These are phyloP conservation scores for Mactra quadrangularis DNA, from an alignment of 1,140 invertebrate genomes.

Conservation along the genomic window DNA sequence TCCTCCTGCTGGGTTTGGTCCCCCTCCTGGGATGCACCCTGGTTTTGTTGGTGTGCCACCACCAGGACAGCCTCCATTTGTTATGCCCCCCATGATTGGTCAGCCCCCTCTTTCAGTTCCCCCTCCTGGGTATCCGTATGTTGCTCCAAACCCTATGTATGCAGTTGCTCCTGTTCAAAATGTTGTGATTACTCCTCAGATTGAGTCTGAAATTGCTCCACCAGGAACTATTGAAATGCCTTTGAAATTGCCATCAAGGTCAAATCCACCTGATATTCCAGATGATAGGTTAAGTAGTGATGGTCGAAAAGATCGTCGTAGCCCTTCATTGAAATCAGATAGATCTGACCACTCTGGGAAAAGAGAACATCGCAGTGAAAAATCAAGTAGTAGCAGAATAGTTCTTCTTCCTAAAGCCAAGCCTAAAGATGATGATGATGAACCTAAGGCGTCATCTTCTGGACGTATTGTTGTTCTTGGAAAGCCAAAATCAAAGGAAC, in stretches of 20 bases:
- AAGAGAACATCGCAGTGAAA: slow-evolving; percentile 22
- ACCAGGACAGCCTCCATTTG: slow-evolving; percentile 24
- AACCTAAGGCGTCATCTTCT: slow-evolving; percentile 6
- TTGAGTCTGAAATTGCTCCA: slow-evolving; percentile 36
- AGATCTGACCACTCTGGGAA: slow-evolving; percentile 14
- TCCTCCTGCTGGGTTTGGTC: slow-evolving; percentile 27
- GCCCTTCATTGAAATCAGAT: not conserved
- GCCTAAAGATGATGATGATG: slow-evolving; percentile 17
- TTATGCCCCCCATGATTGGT: slow-evolving; percentile 3
- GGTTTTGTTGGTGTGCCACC: slow-evolving; percentile 31
- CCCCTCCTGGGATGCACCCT: not conserved
- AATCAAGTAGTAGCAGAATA: slow-evolving; percentile 33
- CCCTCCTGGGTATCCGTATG: not conserved
- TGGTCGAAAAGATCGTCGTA: slow-evolving; percentile 29
- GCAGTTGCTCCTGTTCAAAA: slow-evolving; percentile 24
- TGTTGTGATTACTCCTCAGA: slow-evolving; percentile 3
- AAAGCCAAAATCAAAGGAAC: slow-evolving; percentile 20
- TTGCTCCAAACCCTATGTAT: not conserved
- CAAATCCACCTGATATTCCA: slow-evolving; percentile 10
- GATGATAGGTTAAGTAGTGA: not conserved
- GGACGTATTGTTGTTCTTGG: slow-evolving; percentile 16
- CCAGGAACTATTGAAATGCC: slow-evolving; percentile 56
- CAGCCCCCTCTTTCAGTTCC: slow-evolving; percentile 35
- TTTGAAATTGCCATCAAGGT: slow-evolving; percentile 29
- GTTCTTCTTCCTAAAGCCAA: not conserved